A percentile compares a stretch with the other conserved stretches of the same genome.
Evolutionary conservation across 2,888 invertebrate genomes (phyloP).

Genomic region (Exephanes ischioxanthus): DNA sequence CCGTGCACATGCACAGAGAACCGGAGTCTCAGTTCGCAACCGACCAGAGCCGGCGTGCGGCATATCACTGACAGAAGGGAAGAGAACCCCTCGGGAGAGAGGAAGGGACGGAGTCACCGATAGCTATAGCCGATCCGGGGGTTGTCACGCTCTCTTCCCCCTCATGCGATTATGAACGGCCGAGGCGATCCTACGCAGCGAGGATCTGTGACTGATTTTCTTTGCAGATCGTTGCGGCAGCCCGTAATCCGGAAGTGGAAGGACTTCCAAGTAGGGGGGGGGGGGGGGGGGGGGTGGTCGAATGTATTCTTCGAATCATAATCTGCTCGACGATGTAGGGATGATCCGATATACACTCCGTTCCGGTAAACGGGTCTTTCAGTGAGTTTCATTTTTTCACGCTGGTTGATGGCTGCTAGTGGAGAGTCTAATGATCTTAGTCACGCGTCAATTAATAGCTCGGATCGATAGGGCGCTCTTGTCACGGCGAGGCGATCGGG

Average conservation of each 20-base stretch:
- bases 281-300: neutral
- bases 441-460: conserved; percentile 49
- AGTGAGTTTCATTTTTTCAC: neutral
- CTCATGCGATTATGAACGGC: conserved; percentile 45
- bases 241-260: neutral
- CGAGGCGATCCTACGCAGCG: conserved; percentile 13
- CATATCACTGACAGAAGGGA: conserved; percentile 48
- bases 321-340: neutral
- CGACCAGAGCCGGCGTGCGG: conserved; percentile 7
- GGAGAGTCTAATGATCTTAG: conserved; percentile 43
- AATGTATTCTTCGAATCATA: neutral
- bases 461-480: conserved; percentile 32
- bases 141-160: conserved; percentile 33
- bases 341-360: neutral
- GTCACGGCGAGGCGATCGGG: conserved; percentile 64
- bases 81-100: conserved; percentile 37
- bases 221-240: conserved; percentile 49
- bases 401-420: conserved; percentile 30
- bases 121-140: conserved; percentile 20
- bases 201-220: conserved; percentile 56
- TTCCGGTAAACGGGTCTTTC: neutral
- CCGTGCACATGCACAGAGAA: conserved; percentile 14
- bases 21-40: conserved; percentile 18
- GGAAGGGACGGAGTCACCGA: conserved; percentile 27
- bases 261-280: neutral